phyloP scores from a whole-genome alignment of 2,888 invertebrate genomes.

The Drosophila subquinaria region DNA sequence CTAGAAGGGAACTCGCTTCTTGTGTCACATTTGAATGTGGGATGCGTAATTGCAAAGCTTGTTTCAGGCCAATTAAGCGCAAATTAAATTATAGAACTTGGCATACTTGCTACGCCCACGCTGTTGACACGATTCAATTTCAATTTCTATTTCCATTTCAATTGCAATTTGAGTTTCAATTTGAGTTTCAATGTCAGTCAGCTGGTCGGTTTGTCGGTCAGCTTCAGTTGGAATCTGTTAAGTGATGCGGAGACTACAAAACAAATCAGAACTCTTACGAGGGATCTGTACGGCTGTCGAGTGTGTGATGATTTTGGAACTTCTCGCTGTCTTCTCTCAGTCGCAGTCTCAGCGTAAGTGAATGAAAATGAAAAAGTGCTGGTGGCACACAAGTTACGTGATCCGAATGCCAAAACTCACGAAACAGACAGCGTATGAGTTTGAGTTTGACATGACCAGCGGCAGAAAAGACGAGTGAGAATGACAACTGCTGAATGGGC shows the following conservation, averaged over 20 bases:
- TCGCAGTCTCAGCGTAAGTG: conserved; percentile 58
- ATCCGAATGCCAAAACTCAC: conserved; percentile 52
- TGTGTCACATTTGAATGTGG: conserved; percentile 35
- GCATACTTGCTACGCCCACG: conserved; percentile 32
- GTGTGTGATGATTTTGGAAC: conserved; percentile 22
- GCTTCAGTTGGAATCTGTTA: conserved; percentile 27
- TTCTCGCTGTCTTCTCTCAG: not conserved
- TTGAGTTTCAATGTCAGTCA: conserved; percentile 60
- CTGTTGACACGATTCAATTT: conserved; percentile 39
- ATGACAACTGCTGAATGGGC: conserved; percentile 54
- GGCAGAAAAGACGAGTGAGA: conserved; percentile 22
- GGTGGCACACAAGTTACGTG: conserved; percentile 74
- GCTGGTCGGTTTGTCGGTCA: conserved; percentile 28
- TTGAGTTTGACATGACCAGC: conserved; percentile 16
- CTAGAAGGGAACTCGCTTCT: not conserved
- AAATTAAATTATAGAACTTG: conserved; percentile 70
- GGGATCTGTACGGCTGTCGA: not conserved
- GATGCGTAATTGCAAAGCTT: conserved; percentile 54
- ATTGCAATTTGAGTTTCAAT: not conserved
- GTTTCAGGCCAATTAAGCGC: conserved; percentile 68
- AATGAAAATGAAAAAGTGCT: conserved; percentile 80
- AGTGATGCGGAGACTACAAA: conserved; percentile 45
- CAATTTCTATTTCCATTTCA: conserved; percentile 9
- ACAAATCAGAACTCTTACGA: conserved; percentile 35
- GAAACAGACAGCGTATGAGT: conserved; percentile 42